Conservation (phyloP, 2,113 vertebrate species). For the Gorsachius goisagi region DNA sequence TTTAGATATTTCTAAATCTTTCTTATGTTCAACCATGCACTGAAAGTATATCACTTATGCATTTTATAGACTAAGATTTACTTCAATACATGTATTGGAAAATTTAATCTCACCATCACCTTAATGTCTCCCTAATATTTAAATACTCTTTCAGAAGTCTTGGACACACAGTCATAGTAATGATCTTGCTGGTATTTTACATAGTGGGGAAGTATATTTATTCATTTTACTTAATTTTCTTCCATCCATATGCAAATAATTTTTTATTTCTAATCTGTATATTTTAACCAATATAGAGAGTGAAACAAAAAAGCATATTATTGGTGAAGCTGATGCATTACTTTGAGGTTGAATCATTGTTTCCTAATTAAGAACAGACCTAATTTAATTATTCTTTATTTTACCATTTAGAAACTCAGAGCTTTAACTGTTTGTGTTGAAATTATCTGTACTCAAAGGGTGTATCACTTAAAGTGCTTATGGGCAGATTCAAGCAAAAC, state of each 20-base stretch:
- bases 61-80: not conserved
- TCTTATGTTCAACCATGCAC: not conserved
- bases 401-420: not conserved
- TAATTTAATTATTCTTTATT: not conserved
- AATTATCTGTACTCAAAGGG: not conserved
- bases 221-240: not conserved
- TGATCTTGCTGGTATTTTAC: not conserved
- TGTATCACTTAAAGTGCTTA: not conserved
- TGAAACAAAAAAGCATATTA: not conserved
- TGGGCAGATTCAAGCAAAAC: not conserved
- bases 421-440: not conserved
- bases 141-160: not conserved
- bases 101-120: not conserved
- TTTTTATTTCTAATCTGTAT: not conserved
- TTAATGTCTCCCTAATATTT: not conserved
- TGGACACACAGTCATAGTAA: not conserved
- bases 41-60: not conserved
- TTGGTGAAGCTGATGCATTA: not conserved
- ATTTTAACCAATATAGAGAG: not conserved
- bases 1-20: not conserved
- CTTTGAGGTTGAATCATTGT: not conserved
- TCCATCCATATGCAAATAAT: not conserved
- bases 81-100: not conserved
- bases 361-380: not conserved
- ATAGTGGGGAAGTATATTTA: not conserved